Evolutionary conservation across 2,888 invertebrate species (phyloP), one percentile per base, ranked within the genome.

Genomic region (Cryptus viduatorius): DNA sequence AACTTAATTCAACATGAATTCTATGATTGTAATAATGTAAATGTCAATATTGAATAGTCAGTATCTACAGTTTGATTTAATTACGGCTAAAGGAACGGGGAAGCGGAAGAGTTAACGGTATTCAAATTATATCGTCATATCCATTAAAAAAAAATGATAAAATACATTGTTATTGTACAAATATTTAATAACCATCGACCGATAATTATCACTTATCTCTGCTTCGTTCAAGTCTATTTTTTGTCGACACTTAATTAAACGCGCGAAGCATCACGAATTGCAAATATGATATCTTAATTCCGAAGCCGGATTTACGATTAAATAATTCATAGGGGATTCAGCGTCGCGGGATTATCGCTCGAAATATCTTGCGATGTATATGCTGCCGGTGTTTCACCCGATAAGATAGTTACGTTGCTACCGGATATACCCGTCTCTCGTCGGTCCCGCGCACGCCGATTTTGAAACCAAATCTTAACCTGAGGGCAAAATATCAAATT

Each of bases 391-490:
- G 24, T 65, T 29, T 77, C 82, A n/a, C 46, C 24, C 59, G 85
- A 72, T 68, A 61, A 68, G 29, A 68, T 68, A 16, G 73, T 69
- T 31, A 65, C 37, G 61, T 82, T 76, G 67, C 82, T 81, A 82
- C 75, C 82, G 61, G 83, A 56, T 31, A 83, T 72, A 46, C 78
- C 79, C n/a, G 78, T 83, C 93, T 97, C 97, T 87, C 97, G 94
- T 86, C 97, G 94, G 89, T 97, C 97, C 46, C 97, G 94, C 0
- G 97, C 97, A 69, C 97, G 95, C 65, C 97, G 95, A 92, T 97
- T 97, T 95, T 97, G 97, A 92, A 97, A 97, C 97, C 97, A 97
- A 88, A 97, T 97, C 94, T 96, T 93, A 16, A 93, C 91, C 93
- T 93, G 85, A 84, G 89, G 86, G 81, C n/a, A 19, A n/a, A 71